phyloP scores from a whole-genome alignment of 1,140 invertebrate species.

The Scaptodrosophila lebanonensis region DNA sequence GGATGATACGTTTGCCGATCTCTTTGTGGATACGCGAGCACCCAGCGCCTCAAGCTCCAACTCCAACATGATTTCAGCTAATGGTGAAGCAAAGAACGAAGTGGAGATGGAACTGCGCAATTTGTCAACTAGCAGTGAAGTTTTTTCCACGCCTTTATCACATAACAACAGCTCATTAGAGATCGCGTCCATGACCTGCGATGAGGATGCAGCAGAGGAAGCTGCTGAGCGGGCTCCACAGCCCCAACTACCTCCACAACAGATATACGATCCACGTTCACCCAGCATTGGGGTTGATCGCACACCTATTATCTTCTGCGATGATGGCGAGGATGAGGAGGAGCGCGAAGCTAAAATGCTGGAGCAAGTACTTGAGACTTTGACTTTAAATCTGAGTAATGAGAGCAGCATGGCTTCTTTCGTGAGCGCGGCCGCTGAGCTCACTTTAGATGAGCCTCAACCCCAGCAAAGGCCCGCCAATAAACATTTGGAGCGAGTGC shows the following conservation, averaged over 20 bases:
- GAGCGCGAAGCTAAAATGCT: slow-evolving; percentile 57
- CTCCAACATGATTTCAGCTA: too few species aligned
- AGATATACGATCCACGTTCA: slow-evolving; percentile 76
- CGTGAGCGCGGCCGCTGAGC: slow-evolving; percentile 26
- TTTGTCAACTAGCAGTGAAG: not conserved
- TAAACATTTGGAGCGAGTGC: slow-evolving; percentile 68
- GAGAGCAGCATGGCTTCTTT: slow-evolving; percentile 58
- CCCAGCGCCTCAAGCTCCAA: slow-evolving; percentile 3
- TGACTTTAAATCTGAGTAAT: slow-evolving; percentile 58
- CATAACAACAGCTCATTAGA: slow-evolving; percentile 55
- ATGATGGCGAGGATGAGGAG: slow-evolving; percentile 62
- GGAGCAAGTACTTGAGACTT: slow-evolving; percentile 62
- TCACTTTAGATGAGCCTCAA: slow-evolving; percentile 15
- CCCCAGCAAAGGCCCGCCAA: slow-evolving; percentile 28
- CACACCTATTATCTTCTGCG: slow-evolving; percentile 77
- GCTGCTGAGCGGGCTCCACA: too few species aligned
- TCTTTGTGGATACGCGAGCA: slow-evolving; percentile 63
- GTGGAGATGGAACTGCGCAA: not conserved
- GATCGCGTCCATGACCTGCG: slow-evolving; percentile 48
- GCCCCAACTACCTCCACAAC: too few species aligned
- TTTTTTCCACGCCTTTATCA: slow-evolving; percentile 1
- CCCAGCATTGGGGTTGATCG: slow-evolving; percentile 77
- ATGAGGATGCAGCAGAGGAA: slow-evolving; percentile 33
- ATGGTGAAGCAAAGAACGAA: not conserved
- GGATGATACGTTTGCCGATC: slow-evolving; percentile 69